Conservation (phyloP, 1,140 invertebrate species). For the Mercenaria mercenaria region DNA sequence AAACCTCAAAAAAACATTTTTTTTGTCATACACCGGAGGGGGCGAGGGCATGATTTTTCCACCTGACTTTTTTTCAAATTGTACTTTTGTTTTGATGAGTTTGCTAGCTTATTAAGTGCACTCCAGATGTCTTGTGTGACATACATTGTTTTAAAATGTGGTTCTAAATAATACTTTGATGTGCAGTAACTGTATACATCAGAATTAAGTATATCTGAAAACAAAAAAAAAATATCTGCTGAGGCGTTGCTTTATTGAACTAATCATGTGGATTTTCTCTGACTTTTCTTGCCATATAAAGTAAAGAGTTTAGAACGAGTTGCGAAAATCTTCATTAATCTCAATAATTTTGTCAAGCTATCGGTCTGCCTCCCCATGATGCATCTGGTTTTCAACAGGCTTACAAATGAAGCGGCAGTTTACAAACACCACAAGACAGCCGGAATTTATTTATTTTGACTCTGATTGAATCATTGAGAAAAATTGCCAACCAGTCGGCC, state of each 20-base stretch:
- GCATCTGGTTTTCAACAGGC: slow-evolving; percentile 31
- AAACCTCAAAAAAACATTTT: no score
- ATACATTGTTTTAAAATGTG: no score
- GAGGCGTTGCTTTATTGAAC: neutral
- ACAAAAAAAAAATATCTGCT: neutral
- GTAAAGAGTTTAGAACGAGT: neutral
- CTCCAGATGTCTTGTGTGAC: no score
- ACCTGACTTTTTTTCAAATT: no score
- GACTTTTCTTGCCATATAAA: slow-evolving; percentile 6
- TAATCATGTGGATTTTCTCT: neutral
- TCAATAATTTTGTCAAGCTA: neutral
- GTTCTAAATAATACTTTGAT: no score
- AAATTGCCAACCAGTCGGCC: neutral
- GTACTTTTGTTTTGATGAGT: no score
- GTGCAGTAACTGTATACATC: neutral
- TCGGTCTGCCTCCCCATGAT: neutral
- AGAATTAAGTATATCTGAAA: neutral
- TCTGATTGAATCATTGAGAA: slow-evolving; percentile 24
- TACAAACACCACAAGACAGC: slow-evolving; percentile 14
- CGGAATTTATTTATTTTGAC: slow-evolving; percentile 18
- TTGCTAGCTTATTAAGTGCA: no score
- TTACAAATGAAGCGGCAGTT: slow-evolving; percentile 5
- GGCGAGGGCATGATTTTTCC: no score
- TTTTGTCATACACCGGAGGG: no score
- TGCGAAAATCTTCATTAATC: slow-evolving; percentile 6